Conservation (phyloP, 2,113 vertebrate species). For the Dicentrarchus labrax region DNA sequence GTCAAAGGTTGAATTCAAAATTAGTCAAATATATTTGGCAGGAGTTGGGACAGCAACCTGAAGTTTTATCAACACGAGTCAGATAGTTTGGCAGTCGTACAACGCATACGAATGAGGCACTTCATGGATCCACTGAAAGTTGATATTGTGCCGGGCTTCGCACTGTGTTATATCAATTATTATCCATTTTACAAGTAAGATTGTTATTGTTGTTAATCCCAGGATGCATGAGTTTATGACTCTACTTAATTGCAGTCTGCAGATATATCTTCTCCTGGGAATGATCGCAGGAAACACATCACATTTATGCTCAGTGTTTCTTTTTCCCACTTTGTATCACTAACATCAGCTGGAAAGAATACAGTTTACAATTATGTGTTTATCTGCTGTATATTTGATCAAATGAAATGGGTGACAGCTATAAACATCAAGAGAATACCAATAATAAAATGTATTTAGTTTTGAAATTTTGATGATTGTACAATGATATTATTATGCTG, state of each 20-base stretch:
- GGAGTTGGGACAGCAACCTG: neutral
- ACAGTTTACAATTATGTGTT: neutral
- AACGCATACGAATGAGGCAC: neutral
- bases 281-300: neutral
- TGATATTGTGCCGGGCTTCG: neutral
- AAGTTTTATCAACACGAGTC: slow-evolving; percentile 24
- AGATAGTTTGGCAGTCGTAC: slow-evolving; percentile 30
- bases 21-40: slow-evolving; percentile 31
- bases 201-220: slow-evolving; percentile 10
- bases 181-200: slow-evolving; percentile 1
- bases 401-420: neutral
- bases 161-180: slow-evolving; percentile 9
- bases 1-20: slow-evolving; percentile 51
- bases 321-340: neutral
- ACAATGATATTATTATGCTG: neutral
- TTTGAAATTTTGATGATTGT: neutral
- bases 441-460: neutral
- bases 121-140: neutral
- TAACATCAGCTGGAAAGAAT: neutral
- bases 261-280: slow-evolving; percentile 7
- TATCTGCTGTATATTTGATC: neutral
- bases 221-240: neutral
- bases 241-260: slow-evolving; percentile 8
- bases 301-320: neutral
- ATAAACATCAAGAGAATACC: neutral